Evolutionary conservation across 2,797 vertebrate species (phyloP).

Genomic region (Oryzias sinensis): DNA sequence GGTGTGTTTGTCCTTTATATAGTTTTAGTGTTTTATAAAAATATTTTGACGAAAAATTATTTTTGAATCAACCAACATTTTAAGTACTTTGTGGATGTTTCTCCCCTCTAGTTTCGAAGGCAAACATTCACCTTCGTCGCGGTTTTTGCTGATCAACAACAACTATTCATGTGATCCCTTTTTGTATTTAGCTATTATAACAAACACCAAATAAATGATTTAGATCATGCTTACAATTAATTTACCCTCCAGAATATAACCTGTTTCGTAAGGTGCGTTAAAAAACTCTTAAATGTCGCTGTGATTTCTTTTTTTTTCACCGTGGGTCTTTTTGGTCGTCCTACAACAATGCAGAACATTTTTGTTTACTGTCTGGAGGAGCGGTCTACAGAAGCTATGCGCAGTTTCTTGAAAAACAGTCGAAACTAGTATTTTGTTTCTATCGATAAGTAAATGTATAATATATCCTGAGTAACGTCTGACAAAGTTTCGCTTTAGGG

Average conservation of each 20-base stretch:
- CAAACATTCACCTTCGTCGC: not conserved
- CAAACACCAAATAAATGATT: rapidly evolving
- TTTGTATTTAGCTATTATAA: rapidly evolving
- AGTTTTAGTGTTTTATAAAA: not conserved
- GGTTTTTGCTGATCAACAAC: slow-evolving; percentile 47
- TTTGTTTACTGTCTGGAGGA: slow-evolving; percentile 49
- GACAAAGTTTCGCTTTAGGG: slow-evolving; percentile 1
- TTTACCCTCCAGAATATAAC: no score
- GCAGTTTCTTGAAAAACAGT: not conserved
- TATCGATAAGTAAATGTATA: not conserved
- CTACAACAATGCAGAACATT: slow-evolving; percentile 6
- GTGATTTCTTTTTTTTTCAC: not conserved
- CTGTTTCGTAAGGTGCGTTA: rapidly evolving
- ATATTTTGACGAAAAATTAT: not conserved
- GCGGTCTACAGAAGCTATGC: slow-evolving; percentile 12
- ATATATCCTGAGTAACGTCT: not conserved
- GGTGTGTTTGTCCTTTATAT: not conserved
- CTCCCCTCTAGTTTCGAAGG: slow-evolving; percentile 21
- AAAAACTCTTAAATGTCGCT: rapidly evolving
- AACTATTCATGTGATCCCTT: not conserved
- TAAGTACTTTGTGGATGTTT: no score
- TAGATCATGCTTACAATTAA: rapidly evolving
- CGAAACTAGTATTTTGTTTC: not conserved
- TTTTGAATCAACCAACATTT: no score
- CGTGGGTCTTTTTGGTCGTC: slow-evolving; percentile 24